Conservation (phyloP, 2,113 vertebrate species). For the Oreocharis arfaki region DNA sequence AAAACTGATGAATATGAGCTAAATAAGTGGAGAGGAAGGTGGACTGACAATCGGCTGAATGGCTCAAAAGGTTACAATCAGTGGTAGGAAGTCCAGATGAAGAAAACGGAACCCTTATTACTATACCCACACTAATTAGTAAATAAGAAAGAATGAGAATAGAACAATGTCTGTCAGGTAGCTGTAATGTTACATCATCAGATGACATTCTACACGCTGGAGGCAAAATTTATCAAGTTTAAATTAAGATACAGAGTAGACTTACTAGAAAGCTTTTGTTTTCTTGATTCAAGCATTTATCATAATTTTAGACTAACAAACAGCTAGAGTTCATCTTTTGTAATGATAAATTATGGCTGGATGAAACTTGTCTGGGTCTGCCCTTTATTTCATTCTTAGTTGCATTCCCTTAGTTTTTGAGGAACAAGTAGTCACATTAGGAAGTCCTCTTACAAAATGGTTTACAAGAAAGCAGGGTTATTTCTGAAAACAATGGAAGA, state of each 20-base stretch:
- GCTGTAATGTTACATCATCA: background rate
- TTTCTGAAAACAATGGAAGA: slow-evolving; percentile 14
- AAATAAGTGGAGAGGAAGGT: background rate
- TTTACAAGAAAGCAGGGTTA: slow-evolving; percentile 16
- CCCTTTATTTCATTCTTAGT: slow-evolving; percentile 18
- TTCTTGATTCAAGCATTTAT: slow-evolving; percentile 20
- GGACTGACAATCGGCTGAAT: background rate
- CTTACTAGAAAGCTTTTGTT: slow-evolving; percentile 57
- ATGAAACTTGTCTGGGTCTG: background rate
- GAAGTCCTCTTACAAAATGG: background rate
- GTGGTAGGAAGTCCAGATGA: background rate
- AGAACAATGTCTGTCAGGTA: background rate
- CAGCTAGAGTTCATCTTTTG: slow-evolving; percentile 28
- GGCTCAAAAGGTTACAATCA: background rate
- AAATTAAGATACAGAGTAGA: background rate
- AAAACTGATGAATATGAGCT: background rate
- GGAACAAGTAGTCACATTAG: slow-evolving; percentile 36
- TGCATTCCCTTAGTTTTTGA: slow-evolving; percentile 36
- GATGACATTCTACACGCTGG: background rate
- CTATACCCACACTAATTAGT: background rate
- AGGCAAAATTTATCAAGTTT: background rate
- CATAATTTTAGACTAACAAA: slow-evolving; percentile 30
- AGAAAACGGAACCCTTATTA: background rate
- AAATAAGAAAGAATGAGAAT: background rate
- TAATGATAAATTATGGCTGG: slow-evolving; percentile 35